Evolutionary conservation across 2,888 invertebrate species (phyloP), one percentile per base, ranked within the genome.

Genomic region (Bellardia bayeri): DNA sequence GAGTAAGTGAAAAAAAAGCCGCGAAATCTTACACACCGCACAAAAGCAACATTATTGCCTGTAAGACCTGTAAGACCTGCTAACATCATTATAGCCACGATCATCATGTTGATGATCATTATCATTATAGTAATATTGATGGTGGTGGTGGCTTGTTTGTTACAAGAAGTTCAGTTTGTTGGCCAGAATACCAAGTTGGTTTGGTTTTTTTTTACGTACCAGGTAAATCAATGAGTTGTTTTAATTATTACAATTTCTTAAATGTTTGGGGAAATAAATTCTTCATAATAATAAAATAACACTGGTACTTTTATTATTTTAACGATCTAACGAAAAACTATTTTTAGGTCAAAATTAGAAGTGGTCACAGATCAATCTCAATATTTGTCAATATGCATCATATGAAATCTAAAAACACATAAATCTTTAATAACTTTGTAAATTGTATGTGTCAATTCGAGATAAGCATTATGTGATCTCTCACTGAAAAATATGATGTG

Each of bases 21-120:
- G 86, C 88, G 86, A 83, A 85, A 86, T 88, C 80, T 88, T 88
- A 78, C 82, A 86, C 84, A 51, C n/a, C n/a, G 6, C 51, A 88
- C 88, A 81, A 88, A 86, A 78, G 68, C 86, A 88, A 88, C 84
- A 88, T 86, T 89, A 86, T 88, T 87, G 85, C 87, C 85, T 85
- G 83, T 87, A 84, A 84, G 86, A 83, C 87, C 85, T 85, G 83
- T 87, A 84, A 84, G 86, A 83, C 83, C 87, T 85, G 89, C 85
- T 85, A 79, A 78, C 74, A 68, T 68, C 68, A 68, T 68, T 68
- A 45, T 68, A 23, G 16, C 23, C 49, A 23, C 14, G 8, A 7
- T 30, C 16, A 54, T 51, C 40, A 49, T 64, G n/a, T 56, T 51
- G 33, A 66, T 37, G 11, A 66, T 40, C 40, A 42, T 45, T n/a